Conservation (phyloP, 2,888 invertebrate genomes). For the Mesoligia furuncula region DNA sequence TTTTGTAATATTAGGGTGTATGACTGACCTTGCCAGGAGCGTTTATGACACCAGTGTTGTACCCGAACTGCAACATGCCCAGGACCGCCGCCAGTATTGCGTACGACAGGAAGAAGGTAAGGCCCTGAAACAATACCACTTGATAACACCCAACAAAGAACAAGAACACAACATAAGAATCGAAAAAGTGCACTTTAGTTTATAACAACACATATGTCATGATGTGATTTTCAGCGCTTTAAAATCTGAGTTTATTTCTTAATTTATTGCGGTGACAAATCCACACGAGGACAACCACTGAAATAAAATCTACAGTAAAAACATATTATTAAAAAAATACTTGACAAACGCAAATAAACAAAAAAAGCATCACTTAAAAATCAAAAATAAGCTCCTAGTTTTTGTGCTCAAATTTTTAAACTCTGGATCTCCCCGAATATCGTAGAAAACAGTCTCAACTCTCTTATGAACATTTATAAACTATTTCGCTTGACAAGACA, state of each 20-base stretch:
- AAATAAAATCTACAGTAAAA: constrained; percentile 19
- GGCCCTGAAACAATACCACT: constrained; percentile 92
- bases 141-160: not conserved
- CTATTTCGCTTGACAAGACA: not conserved
- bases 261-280: constrained; percentile 23
- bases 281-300: constrained; percentile 41
- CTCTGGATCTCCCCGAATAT: not conserved
- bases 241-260: not conserved
- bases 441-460: not conserved
- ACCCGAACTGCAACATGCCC: constrained; percentile 98
- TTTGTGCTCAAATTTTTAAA: not conserved
- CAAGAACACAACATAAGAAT: constrained; percentile 3
- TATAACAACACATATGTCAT: constrained; percentile 24
- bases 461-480: not conserved
- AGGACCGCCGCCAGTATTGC: constrained; percentile 98
- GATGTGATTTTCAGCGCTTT: constrained; percentile 20
- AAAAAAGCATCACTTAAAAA: constrained; percentile 20
- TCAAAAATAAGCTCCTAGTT: constrained; percentile 7
- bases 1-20: not conserved
- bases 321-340: not conserved
- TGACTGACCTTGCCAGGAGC: constrained; percentile 95
- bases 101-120: constrained; percentile 98
- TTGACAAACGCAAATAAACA: not conserved
- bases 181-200: constrained; percentile 29
- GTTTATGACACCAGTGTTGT: constrained; percentile 99